Evolutionary conservation across 2,888 invertebrate genomes (phyloP), one percentile per base, ranked within the genome.

Genomic region (Parnassius apollo): DNA sequence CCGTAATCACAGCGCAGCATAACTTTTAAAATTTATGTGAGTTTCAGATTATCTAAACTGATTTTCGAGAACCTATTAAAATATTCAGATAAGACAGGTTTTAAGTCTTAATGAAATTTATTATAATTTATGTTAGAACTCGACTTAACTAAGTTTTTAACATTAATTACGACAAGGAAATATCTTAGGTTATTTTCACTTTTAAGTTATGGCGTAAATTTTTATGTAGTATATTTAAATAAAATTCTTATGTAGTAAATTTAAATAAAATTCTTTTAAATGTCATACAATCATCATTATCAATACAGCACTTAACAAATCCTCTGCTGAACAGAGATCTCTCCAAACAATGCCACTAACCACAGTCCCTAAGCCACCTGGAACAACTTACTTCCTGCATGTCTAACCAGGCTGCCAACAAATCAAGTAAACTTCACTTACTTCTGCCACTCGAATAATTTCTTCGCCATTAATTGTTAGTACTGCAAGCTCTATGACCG

Each of bases 61-160:
- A 59, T 62, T 62, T 54, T 50, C 53, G 58, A 44, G 10, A 55
- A 54, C 44, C 44, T 25, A 59, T 62, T 55, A 62, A 62, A 62
- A 55, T 62, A 59, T 62, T 35, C 50, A 62, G 62, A 62, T 62
- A 62, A 62, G 45, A 54, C 58, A 54, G 45, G 12, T 51, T 42
- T 62, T 59, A 50, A 55, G 12, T 55, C 46, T 62, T 62, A 50
- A 55, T 25, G 54, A 44, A 13, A 50, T 25, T 48, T 18, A 42
- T 58, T 58, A 62, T 59, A 58, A 62, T 62, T 62, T 62, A 61
- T 56, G 45, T 50, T 42, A 58, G 44, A 62, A 62, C 59, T 62
- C 42, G 18, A 12, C 42, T 18, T 13, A 58, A 59, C 54, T 62
- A 53, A 53, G 52, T 62, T 53, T 25, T 3, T 25, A 25, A 25